These are phyloP conservation scores for Euplagia quadripunctaria DNA, from an alignment of 2,888 invertebrate genomes.

Conservation along the genomic window DNA sequence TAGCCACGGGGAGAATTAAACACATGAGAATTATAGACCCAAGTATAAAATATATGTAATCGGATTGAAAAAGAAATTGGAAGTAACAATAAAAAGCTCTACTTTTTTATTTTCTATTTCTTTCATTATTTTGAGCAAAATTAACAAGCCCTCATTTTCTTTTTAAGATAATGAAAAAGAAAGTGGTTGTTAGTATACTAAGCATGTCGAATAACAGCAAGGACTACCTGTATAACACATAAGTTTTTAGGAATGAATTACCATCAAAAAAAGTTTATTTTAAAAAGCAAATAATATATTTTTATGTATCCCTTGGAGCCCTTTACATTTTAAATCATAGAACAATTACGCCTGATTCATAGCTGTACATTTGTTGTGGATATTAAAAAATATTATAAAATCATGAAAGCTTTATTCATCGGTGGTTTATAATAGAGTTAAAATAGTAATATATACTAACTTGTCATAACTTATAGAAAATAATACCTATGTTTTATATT, in stretches of 20 bases:
- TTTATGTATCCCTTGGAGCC: slow-evolving; percentile 46
- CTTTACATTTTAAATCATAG: slow-evolving; percentile 39
- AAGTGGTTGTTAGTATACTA: neutral
- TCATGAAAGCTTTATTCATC: slow-evolving; percentile 33
- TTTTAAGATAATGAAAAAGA: neutral
- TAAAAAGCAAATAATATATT: slow-evolving; percentile 48
- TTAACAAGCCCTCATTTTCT: neutral
- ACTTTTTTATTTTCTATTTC: neutral
- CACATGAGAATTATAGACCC: no score
- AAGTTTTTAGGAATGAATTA: slow-evolving; percentile 26
- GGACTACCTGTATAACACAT: slow-evolving; percentile 10
- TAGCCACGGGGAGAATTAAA: no score
- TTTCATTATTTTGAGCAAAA: neutral
- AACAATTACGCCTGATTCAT: slow-evolving; percentile 26
- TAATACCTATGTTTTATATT: slow-evolving; percentile 10
- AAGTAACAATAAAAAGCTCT: no score
- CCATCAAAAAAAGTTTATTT: slow-evolving; percentile 31
- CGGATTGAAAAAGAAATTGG: no score
- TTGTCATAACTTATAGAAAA: slow-evolving; percentile 14
- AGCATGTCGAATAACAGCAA: slow-evolving; percentile 44
- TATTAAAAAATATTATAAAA: slow-evolving; percentile 29
- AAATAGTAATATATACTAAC: slow-evolving; percentile 19
- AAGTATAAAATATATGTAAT: no score
- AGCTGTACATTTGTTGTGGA: slow-evolving; percentile 37
- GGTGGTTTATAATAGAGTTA: slow-evolving; percentile 24